Evolutionary conservation across 2,797 vertebrate species (phyloP).

Genomic region (Girardinus metallicus): DNA sequence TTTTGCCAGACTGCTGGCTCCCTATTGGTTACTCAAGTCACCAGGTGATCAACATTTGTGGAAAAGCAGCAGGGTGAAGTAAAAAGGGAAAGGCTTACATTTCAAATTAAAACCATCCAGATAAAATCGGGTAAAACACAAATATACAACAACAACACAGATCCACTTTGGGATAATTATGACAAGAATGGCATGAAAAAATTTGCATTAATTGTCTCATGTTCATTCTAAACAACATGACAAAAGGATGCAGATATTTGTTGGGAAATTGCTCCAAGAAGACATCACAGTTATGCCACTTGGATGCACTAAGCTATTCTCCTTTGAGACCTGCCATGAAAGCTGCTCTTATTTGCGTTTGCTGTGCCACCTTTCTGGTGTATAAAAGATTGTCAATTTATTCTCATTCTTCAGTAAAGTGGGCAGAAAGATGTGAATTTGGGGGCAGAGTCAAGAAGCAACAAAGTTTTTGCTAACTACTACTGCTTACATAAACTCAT

Average conservation of each 20-base stretch:
- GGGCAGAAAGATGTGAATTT: constrained; percentile 52
- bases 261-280: constrained; percentile 66
- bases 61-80: background rate
- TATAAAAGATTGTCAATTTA: constrained; percentile 80
- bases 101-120: background rate
- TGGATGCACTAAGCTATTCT: constrained; percentile 68
- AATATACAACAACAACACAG: background rate
- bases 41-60: background rate
- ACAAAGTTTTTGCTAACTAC: constrained; percentile 28
- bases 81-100: background rate
- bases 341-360: constrained; percentile 63
- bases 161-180: background rate
- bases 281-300: constrained; percentile 70
- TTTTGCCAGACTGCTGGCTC: too few relatives aligned
- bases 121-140: background rate
- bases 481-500: constrained; percentile 29
- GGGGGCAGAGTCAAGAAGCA: constrained; percentile 19
- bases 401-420: constrained; percentile 78
- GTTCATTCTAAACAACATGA: constrained; percentile 20
- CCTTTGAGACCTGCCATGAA: constrained; percentile 64
- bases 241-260: constrained; percentile 64
- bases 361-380: constrained; percentile 67
- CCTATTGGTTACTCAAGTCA: too few relatives aligned
- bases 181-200: background rate
- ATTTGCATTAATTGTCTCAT: background rate